phyloP scores from a whole-genome alignment of 2,888 invertebrate genomes.

The Eupithecia vulgata region DNA sequence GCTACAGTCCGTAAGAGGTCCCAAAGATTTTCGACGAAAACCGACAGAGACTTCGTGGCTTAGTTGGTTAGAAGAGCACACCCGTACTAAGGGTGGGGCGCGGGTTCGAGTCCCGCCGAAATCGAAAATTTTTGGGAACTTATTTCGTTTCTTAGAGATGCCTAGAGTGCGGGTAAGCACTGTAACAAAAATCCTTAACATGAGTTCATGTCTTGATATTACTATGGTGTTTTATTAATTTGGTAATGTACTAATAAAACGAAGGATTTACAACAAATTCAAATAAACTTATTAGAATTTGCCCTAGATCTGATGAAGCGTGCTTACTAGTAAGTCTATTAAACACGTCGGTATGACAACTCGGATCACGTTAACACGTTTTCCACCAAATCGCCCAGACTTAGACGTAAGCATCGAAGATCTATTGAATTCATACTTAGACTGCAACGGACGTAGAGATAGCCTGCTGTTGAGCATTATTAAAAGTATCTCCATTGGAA shows the following conservation, averaged over 20 bases:
- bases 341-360: too few relatives aligned
- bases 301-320: neutral
- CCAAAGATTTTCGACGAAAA: too few relatives aligned
- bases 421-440: constrained; percentile 19
- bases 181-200: too few relatives aligned
- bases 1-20: too few relatives aligned
- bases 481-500: constrained; percentile 65
- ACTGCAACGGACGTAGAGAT: constrained; percentile 63
- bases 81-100: too few relatives aligned
- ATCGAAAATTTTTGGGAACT: too few relatives aligned
- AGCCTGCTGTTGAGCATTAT: constrained; percentile 72
- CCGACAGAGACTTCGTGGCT: too few relatives aligned
- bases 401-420: neutral
- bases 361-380: neutral
- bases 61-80: too few relatives aligned
- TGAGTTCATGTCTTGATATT: neutral
- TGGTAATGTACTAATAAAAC: neutral
- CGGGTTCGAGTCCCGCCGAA: too few relatives aligned
- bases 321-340: too few relatives aligned
- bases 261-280: neutral
- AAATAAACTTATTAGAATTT: neutral
- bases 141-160: too few relatives aligned
- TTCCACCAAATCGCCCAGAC: neutral
- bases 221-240: neutral
- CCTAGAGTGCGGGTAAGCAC: too few relatives aligned